Conservation (phyloP, 35 echinoderm and acorn worm species). For the Lytechinus variegatus region DNA sequence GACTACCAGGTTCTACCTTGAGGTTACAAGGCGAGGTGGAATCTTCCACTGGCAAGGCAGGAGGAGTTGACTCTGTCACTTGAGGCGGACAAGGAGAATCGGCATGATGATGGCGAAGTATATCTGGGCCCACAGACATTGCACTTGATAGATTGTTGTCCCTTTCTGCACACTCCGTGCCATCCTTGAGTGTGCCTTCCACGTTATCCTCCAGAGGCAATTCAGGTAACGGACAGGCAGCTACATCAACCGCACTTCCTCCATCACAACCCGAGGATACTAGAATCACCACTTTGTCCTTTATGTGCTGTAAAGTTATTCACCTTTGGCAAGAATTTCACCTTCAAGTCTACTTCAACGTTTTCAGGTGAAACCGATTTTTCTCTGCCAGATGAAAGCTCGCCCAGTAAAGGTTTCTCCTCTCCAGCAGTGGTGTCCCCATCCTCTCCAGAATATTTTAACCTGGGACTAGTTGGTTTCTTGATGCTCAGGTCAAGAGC, state of each 20-base stretch:
- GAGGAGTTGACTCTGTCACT: background rate
- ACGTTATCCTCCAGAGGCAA: background rate
- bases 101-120: background rate
- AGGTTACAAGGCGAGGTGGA: background rate
- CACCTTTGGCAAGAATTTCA: background rate
- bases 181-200: background rate
- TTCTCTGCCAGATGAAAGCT: background rate
- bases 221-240: background rate
- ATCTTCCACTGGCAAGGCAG: constrained; percentile 6
- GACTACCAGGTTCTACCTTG: background rate
- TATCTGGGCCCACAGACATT: background rate
- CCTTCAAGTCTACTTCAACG: background rate
- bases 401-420: background rate
- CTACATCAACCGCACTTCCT: background rate
- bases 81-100: background rate
- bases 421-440: background rate
- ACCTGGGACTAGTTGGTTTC: background rate
- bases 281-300: background rate
- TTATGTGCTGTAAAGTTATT: background rate
- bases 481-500: background rate
- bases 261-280: no score
- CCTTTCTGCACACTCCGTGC: background rate
- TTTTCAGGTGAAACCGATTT: background rate
- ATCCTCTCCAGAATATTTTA: background rate
- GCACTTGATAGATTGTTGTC: background rate